A percentile compares a stretch with the other conserved stretches of the same genome.
Evolutionary conservation across 2,888 invertebrate genomes (phyloP).

Genomic region (Platycnemis pennipes): DNA sequence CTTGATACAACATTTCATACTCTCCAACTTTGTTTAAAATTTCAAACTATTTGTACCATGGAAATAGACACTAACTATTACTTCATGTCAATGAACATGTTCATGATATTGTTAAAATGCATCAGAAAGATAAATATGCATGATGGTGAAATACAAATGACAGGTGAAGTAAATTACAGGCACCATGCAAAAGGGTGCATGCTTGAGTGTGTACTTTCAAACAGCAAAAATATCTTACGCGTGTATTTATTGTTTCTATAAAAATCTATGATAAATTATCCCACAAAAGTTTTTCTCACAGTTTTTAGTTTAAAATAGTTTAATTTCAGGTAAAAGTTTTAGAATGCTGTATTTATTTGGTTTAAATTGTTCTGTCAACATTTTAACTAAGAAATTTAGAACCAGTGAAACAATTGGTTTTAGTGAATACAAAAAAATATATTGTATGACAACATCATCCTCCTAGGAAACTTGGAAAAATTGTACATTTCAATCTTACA

Average conservation of each 20-base stretch:
- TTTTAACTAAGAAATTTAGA: neutral
- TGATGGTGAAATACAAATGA: neutral
- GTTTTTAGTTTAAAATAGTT: neutral
- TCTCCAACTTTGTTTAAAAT: too few relatives aligned
- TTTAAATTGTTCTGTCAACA: neutral
- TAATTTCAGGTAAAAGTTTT: neutral
- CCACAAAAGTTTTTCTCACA: neutral
- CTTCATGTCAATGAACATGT: too few relatives aligned
- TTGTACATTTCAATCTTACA: neutral
- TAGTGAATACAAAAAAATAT: neutral
- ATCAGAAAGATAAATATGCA: too few relatives aligned
- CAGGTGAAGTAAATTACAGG: neutral
- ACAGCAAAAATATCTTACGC: neutral
- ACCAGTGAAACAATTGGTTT: neutral
- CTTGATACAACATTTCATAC: too few relatives aligned
- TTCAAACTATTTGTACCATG: too few relatives aligned
- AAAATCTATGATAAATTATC: neutral
- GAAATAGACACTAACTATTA: too few relatives aligned
- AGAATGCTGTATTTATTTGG: neutral
- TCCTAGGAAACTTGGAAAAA: neutral
- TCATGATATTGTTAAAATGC: too few relatives aligned
- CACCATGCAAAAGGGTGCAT: neutral
- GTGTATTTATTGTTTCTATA: neutral
- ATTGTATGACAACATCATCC: neutral
- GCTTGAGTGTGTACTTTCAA: neutral